phyloP scores from a whole-genome alignment of 2,797 vertebrate genomes.

The Gallirallus australis region DNA sequence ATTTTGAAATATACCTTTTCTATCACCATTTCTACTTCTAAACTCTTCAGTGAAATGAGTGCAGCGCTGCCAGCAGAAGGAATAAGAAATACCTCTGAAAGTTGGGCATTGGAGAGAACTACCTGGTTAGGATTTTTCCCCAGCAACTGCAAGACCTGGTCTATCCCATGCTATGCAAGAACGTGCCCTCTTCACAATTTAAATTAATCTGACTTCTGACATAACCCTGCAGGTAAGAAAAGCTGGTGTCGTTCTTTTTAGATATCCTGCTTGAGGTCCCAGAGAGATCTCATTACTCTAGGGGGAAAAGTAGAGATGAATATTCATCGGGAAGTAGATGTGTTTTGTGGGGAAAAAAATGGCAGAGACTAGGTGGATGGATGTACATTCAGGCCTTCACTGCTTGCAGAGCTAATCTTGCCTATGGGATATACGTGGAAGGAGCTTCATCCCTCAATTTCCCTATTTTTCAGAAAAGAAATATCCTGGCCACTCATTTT shows the following conservation, averaged over 20 bases:
- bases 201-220: not conserved
- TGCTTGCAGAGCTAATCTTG: not conserved
- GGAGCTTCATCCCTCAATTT: not conserved
- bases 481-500: not conserved
- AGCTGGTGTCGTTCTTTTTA: not conserved
- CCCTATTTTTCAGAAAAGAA: not conserved
- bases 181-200: not conserved
- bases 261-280: not conserved
- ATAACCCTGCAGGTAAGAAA: not conserved
- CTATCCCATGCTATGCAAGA: not conserved
- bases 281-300: not conserved
- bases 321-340: not conserved
- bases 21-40: not conserved
- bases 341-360: no score
- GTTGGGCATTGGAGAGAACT: not conserved
- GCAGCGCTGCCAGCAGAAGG: not conserved
- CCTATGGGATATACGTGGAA: not conserved
- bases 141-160: not conserved
- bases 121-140: not conserved
- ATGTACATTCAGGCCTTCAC: not conserved
- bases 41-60: not conserved
- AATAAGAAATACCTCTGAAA: not conserved
- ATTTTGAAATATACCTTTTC: not conserved
- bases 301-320: not conserved
- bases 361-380: no score